Conservation (phyloP, 2,797 vertebrate genomes). For the Limosa lapponica region DNA sequence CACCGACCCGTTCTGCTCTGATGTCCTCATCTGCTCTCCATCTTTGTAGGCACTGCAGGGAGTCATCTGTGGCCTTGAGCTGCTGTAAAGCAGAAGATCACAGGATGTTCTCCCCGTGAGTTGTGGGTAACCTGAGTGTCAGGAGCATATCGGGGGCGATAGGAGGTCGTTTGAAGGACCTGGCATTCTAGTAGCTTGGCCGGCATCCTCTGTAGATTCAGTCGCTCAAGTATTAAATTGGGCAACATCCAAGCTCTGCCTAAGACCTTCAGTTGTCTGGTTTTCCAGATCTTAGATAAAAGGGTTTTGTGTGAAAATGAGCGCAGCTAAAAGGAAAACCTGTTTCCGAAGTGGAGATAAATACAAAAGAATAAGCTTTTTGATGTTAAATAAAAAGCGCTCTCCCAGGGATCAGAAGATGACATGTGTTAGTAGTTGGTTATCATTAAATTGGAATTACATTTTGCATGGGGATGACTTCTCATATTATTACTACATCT, state of each 20-base stretch:
- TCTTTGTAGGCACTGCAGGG: not conserved
- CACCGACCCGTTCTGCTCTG: accelerated
- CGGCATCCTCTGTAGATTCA: not conserved
- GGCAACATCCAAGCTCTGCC: not conserved
- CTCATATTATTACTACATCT: not conserved
- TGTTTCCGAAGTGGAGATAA: not conserved
- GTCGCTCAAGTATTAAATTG: not conserved
- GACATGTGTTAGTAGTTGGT: not conserved
- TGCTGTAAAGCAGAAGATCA: not conserved
- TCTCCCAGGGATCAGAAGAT: not conserved
- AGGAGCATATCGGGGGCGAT: accelerated
- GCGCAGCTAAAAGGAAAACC: not conserved
- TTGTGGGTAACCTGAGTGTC: not conserved
- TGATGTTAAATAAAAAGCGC: not conserved
- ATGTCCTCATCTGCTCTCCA: not conserved
- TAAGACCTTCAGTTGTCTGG: not conserved
- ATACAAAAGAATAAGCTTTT: not conserved
- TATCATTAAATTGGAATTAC: not conserved
- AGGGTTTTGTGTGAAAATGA: not conserved
- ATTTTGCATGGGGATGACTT: not conserved
- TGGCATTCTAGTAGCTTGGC: not conserved
- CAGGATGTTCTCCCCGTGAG: not conserved
- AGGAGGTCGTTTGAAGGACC: not conserved
- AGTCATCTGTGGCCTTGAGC: not conserved
- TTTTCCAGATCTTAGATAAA: not conserved